Evolutionary conservation across 2,797 vertebrate genomes (phyloP).

Genomic region (Melanogrammus aeglefinus): DNA sequence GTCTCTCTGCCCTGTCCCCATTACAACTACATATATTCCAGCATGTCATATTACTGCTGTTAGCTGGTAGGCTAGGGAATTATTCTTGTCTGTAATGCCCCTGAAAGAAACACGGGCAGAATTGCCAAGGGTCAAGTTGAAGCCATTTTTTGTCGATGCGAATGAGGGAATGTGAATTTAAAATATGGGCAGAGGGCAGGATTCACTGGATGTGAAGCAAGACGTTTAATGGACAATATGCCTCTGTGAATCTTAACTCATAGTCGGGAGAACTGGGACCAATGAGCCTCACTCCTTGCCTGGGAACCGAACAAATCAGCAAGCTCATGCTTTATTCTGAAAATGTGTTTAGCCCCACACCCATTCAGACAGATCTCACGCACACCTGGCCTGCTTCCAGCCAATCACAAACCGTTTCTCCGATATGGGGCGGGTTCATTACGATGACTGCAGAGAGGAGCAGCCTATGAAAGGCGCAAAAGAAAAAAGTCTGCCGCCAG

Average conservation of each 20-base stretch:
- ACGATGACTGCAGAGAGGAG: no score
- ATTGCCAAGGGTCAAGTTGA: background rate
- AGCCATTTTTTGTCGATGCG: background rate
- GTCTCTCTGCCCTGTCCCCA: background rate
- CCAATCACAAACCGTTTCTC: no score
- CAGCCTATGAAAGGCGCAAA: no score
- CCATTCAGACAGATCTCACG: no score
- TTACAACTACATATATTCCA: constrained; percentile 20
- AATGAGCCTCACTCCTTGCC: background rate
- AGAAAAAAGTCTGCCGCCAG: no score
- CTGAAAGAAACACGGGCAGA: background rate
- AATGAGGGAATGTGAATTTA: background rate
- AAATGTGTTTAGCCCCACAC: no score
- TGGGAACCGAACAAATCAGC: no score
- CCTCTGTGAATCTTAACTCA: background rate
- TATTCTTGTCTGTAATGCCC: constrained; percentile 5
- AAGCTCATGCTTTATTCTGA: no score
- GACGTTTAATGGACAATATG: background rate
- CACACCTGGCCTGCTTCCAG: no score
- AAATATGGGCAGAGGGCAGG: background rate
- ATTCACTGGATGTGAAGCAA: background rate
- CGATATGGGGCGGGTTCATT: no score
- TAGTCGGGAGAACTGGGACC: background rate
- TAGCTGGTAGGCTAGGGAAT: constrained; percentile 12
- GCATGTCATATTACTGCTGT: constrained; percentile 11